phyloP scores from a whole-genome alignment of 2,113 vertebrate genomes.

The Echinops telfairi region DNA sequence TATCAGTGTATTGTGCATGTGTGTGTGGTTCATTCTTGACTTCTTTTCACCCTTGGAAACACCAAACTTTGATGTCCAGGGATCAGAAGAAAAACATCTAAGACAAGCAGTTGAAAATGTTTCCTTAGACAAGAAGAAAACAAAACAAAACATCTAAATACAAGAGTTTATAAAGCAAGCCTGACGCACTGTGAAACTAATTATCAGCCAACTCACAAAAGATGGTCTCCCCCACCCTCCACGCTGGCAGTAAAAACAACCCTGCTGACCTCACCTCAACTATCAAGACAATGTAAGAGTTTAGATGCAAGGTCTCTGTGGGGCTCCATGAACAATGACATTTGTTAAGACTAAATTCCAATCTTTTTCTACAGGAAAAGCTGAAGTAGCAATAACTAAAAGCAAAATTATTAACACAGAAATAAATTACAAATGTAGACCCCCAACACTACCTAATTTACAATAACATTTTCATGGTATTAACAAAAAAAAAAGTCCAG shows the following conservation, averaged over 20 bases:
- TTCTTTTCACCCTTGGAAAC: neutral
- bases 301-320: too few species aligned
- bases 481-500: too few species aligned
- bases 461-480: too few species aligned
- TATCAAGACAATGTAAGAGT: neutral
- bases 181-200: neutral
- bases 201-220: neutral
- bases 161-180: neutral
- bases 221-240: neutral
- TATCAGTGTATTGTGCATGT: too few species aligned
- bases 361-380: too few species aligned
- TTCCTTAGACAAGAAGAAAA: neutral
- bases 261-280: neutral
- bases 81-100: neutral
- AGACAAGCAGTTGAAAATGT: neutral
- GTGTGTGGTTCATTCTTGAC: too few species aligned
- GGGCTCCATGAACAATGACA: too few species aligned
- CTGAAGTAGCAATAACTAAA: too few species aligned
- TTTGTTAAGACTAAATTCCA: too few species aligned
- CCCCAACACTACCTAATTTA: too few species aligned
- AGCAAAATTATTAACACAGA: too few species aligned
- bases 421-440: too few species aligned
- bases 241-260: neutral
- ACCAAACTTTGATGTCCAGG: neutral
- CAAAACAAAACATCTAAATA: neutral